Base-by-base conservation (phyloP, 1,140 invertebrate species). In the Proctacanthus coquilletti region DNA sequence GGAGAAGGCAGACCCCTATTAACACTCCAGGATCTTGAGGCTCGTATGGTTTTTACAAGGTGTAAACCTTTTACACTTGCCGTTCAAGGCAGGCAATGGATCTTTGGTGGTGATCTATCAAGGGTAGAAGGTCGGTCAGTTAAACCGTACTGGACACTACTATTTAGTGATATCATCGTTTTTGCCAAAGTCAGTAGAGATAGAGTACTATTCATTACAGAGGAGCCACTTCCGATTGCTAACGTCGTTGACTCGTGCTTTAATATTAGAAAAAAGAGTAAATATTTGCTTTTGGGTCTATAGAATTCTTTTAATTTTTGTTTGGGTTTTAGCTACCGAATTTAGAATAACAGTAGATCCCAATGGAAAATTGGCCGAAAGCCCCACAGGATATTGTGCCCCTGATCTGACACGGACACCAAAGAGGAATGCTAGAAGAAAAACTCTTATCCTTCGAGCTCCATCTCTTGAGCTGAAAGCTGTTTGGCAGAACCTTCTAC, bases 401-500 rank as follows among this genome's bases (percentile, higher is more conserved):
- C 67, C 68, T 2, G 69, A 71, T 48, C 48, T 72, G 9, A 61
- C 59, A 3, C 45, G 68, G 25, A 70, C 68, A 3, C 75, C 75
- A 0, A 64, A 67, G 15, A 75, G 73, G 29, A 70, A 70, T 10
- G 63, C 66, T 0, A 63, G 74, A 32, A 70, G 75, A 43, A 66
- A 78, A 47, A 74, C 79, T 4, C 57, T 87, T 3, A 70, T 81
- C 0, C 56, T 87, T 8, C 63, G 83, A 19, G 82, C 84, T 1
- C 83, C 83, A 0, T 84, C 75, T 1, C 67, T 77, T 25, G 84
- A 88, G 54, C 58, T 85, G 5, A 88, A 88, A 53, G 82, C 83
- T 14, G 81, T 87, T 2, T 88, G 84, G 84, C 82, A 86, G 54
- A 86, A 84, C 50, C 66, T 87, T n/a, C 65, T 87, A 9, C 80